Evolutionary conservation across 2,888 invertebrate species (phyloP), one percentile per base, ranked within the genome.

Genomic region (Drosophila mimica): DNA sequence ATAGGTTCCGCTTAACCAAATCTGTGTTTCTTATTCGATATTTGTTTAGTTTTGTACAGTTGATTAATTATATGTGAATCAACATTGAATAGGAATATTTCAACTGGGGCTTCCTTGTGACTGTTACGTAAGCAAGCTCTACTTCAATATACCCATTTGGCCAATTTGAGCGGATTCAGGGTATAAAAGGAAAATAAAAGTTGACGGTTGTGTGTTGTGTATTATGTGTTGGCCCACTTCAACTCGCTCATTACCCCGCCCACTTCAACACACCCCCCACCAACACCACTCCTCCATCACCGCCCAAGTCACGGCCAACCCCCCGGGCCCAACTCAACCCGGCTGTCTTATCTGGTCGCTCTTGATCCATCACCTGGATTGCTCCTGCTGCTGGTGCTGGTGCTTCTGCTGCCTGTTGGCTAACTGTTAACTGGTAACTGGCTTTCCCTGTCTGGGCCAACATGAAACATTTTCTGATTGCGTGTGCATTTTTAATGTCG

Each of bases 401-500:
- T 46, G 40, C 33, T 15, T 15, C 30, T 36, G 57, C 40, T 36
- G 59, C 53, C n/a, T 57, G 20, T 38, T 30, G 43, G 40, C 36
- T 56, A 64, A 70, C 61, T 72, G 71, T 31, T 38, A 70, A 66
- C 62, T 64, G 72, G 51, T 54, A 59, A 38, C 67, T 62, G 66
- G 52, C 46, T n/a, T 38, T 33, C 56, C 28, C 31, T 20, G 40
- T 56, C 62, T 58, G 70, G 52, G 60, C 67, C 63, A 67, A 65
- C 62, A 74, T 74, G 81, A 67, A 83, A 72, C 81, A 86, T 82
- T 88, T 84, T 88, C 87, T 86, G 86, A 87, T 87, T 87, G 86
- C 88, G 87, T 88, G 87, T 87, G 86, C 86, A 87, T 87, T 86
- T 87, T 87, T 88, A 87, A 87, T 88, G 84, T 76, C 62, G 74